phyloP scores from a whole-genome alignment of 2,888 invertebrate genomes.

The Zelleria hepariella region DNA sequence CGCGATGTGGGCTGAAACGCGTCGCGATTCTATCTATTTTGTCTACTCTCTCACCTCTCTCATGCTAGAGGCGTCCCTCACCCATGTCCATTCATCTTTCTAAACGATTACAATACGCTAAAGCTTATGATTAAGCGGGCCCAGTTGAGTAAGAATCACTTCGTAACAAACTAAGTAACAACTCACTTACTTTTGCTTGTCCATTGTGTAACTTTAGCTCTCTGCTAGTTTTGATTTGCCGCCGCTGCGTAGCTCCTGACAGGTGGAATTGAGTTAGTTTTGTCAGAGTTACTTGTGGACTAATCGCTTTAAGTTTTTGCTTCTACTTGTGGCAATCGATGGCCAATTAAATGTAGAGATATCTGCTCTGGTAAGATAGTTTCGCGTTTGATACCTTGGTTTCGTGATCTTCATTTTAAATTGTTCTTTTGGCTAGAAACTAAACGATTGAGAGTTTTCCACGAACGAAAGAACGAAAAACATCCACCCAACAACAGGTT shows the following conservation, averaged over 20 bases:
- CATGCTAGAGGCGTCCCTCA: background rate
- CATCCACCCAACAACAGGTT: no score
- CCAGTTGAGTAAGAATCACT: slow-evolving; percentile 25
- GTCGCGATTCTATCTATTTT: no score
- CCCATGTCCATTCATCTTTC: background rate
- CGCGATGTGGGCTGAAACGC: no score
- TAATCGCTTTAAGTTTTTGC: background rate
- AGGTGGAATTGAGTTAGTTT: background rate
- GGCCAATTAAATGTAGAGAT: no score
- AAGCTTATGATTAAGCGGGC: slow-evolving; percentile 19
- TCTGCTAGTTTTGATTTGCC: slow-evolving; percentile 15
- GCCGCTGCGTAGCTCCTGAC: slow-evolving; percentile 10
- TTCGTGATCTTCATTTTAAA: no score
- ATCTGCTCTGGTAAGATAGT: no score
- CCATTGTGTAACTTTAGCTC: slow-evolving; percentile 16
- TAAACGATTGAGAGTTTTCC: no score
- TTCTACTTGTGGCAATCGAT: background rate
- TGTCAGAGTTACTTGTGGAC: background rate
- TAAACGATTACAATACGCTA: background rate
- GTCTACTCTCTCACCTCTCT: no score
- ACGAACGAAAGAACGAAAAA: no score
- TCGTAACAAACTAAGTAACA: slow-evolving; percentile 13
- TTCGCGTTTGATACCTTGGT: no score
- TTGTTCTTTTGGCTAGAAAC: no score
- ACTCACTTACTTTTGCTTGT: slow-evolving; percentile 20